phyloP scores from a whole-genome alignment of 2,888 invertebrate species.

The Eristalis intricaria region DNA sequence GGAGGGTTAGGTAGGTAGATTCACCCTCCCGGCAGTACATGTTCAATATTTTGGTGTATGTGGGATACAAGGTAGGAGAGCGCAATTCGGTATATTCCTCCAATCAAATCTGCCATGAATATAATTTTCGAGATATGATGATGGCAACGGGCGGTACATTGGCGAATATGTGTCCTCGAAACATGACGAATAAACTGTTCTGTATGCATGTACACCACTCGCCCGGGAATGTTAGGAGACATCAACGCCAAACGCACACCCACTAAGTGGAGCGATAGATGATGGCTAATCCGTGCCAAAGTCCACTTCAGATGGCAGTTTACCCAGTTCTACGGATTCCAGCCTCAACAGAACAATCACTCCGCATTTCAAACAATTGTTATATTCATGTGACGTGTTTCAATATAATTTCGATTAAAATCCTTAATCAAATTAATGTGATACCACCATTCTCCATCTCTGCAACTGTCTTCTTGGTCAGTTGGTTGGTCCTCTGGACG shows the following conservation, averaged over 20 bases:
- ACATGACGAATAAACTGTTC: constrained; percentile 21
- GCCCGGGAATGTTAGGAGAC: background rate
- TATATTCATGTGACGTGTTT: constrained; percentile 41
- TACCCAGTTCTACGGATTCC: constrained; percentile 18
- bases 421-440: constrained; percentile 66
- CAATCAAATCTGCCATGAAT: constrained; percentile 63
- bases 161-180: constrained; percentile 4
- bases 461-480: constrained; percentile 11
- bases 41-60: background rate
- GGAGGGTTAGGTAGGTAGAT: background rate
- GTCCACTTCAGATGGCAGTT: constrained; percentile 30
- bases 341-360: background rate
- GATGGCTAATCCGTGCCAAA: constrained; percentile 1
- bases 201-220: background rate
- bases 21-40: background rate
- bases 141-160: constrained; percentile 23
- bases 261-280: background rate
- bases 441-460: constrained; percentile 28
- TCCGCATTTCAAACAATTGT: constrained; percentile 5
- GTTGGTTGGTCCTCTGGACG: constrained; percentile 3
- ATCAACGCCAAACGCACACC: background rate
- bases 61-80: constrained; percentile 9
- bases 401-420: constrained; percentile 69
- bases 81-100: constrained; percentile 9
- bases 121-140: constrained; percentile 67